Percentiles rank a stretch among this genome's conserved stretches.
Evolutionary conservation across 2,797 vertebrate species (phyloP).

Genomic region (Lepilemur septentrionalis): DNA sequence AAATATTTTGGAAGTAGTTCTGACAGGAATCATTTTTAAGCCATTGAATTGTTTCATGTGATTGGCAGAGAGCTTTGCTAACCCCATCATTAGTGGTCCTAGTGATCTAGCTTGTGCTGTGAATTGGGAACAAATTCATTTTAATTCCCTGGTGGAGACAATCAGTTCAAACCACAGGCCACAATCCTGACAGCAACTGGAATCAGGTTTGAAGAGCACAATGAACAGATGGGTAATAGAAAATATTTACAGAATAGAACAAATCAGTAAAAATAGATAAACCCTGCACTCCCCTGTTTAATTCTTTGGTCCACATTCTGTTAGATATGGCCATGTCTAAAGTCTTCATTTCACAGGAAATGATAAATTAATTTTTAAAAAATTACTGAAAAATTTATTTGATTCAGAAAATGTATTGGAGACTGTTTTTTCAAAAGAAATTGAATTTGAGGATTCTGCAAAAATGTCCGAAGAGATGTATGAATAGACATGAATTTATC

Average conservation of each 20-base stretch:
- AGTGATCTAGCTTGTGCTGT: neutral
- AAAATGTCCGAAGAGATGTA: neutral
- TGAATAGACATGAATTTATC: neutral
- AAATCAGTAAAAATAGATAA: neutral
- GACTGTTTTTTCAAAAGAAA: slow-evolving; percentile 34
- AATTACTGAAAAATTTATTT: slow-evolving; percentile 47
- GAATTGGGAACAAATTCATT: neutral
- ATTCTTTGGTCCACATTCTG: neutral
- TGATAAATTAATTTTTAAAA: slow-evolving; percentile 37
- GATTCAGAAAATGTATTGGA: slow-evolving; percentile 37
- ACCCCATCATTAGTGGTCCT: neutral
- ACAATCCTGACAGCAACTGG: neutral
- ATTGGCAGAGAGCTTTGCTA: neutral
- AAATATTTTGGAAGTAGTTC: neutral
- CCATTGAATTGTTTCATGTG: neutral
- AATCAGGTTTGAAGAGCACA: neutral
- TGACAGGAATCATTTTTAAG: neutral
- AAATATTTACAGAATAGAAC: slow-evolving; percentile 3
- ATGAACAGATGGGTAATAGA: neutral
- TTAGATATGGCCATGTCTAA: neutral
- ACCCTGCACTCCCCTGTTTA: neutral
- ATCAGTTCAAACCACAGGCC: neutral
- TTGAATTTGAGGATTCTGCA: slow-evolving; percentile 10
- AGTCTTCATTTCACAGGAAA: slow-evolving; percentile 54
- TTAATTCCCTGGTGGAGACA: neutral